Evolutionary conservation across 1,140 invertebrate genomes (phyloP).

Genomic region (Bursaphelenchus mucronatus): DNA sequence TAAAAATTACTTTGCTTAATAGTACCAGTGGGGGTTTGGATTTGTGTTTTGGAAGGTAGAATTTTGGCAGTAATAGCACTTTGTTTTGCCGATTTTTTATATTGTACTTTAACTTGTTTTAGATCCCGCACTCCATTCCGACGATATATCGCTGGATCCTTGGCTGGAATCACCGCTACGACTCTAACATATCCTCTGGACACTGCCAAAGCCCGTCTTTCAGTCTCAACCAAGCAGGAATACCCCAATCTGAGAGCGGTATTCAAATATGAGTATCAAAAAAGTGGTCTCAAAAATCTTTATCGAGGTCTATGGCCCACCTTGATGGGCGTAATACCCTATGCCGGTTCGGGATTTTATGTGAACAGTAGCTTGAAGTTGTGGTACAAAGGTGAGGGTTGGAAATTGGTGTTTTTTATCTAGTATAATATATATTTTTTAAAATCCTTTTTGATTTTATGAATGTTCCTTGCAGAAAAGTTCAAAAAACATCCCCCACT

Average conservation of each 20-base stretch:
- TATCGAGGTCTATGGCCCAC: constrained; percentile 85
- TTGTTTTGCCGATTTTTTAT: too few relatives aligned
- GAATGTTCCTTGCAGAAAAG: constrained; percentile 37
- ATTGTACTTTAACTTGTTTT: too few relatives aligned
- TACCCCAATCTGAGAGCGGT: constrained; percentile 68
- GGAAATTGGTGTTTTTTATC: too few relatives aligned
- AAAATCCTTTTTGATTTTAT: neutral
- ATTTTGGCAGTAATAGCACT: too few relatives aligned
- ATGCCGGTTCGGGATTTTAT: constrained; percentile 93
- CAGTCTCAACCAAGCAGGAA: constrained; percentile 77
- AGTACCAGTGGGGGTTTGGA: too few relatives aligned
- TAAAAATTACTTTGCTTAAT: too few relatives aligned
- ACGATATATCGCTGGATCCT: constrained; percentile 80
- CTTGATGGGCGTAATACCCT: constrained; percentile 86
- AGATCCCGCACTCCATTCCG: constrained; percentile 48
- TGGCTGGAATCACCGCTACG: constrained; percentile 84
- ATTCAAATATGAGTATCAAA: constrained; percentile 74
- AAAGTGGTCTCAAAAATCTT: constrained; percentile 75
- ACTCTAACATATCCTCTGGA: constrained; percentile 90
- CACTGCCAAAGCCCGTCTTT: constrained; percentile 91
- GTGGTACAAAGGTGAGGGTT: constrained; percentile 69
- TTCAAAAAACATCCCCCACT: constrained; percentile 44
- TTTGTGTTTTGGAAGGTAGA: too few relatives aligned
- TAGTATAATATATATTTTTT: too few relatives aligned
- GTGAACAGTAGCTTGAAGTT: constrained; percentile 91